Percentiles rank a stretch among this genome's conserved stretches.
Evolutionary conservation across 2,888 invertebrate species (phyloP).

Genomic region (Helleia helle): DNA sequence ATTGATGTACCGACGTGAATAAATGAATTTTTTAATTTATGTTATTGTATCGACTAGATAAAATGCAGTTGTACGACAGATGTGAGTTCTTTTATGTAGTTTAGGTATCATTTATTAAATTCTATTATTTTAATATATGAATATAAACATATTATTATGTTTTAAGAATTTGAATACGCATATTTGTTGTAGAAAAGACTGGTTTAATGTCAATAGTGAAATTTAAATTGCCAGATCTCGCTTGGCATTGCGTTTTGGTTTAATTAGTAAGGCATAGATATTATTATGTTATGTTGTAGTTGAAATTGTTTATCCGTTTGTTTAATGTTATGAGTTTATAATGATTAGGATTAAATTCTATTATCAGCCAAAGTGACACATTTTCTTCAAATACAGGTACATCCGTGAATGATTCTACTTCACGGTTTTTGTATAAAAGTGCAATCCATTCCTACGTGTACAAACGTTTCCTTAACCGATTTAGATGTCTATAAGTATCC

Average conservation of each 20-base stretch:
- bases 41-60: no score
- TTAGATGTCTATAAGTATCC: slow-evolving; percentile 24
- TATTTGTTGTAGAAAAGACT: slow-evolving; percentile 8
- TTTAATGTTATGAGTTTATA: slow-evolving; percentile 56
- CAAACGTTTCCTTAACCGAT: slow-evolving; percentile 20
- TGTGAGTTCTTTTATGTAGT: no score
- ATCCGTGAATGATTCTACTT: not conserved
- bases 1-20: no score
- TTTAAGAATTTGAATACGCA: not conserved
- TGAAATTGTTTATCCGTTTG: slow-evolving; percentile 61
- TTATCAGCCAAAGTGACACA: slow-evolving; percentile 45
- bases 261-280: slow-evolving; percentile 29
- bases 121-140: no score
- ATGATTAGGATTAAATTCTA: slow-evolving; percentile 32
- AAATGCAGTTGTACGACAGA: no score
- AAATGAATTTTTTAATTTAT: no score
- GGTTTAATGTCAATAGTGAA: slow-evolving; percentile 2
- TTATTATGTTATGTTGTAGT: slow-evolving; percentile 48
- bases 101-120: no score
- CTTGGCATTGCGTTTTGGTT: not conserved
- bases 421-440: slow-evolving; percentile 12
- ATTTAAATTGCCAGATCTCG: not conserved
- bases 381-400: slow-evolving; percentile 12
- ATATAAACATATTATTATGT: not conserved
- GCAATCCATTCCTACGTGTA: slow-evolving; percentile 24